Evolutionary conservation across 2,113 vertebrate genomes (phyloP).

Genomic region (Oreotrochilus melanogaster): DNA sequence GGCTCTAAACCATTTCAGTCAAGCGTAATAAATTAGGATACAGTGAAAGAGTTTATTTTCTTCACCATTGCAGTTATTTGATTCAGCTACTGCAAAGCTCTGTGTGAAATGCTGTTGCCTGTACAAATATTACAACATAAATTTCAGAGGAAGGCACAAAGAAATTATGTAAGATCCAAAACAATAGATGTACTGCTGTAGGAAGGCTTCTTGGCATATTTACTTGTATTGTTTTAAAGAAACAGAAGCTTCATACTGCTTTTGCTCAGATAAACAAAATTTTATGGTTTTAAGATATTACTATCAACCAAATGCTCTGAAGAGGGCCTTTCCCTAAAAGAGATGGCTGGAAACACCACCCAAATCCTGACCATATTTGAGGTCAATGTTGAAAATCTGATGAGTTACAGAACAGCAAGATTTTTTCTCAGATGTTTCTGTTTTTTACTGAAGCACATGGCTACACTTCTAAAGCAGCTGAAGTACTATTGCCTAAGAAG

Average conservation of each 20-base stretch:
- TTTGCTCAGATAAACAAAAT: background rate
- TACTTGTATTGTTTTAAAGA: background rate
- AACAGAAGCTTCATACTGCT: background rate
- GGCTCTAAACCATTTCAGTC: conserved; percentile 36
- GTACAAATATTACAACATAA: background rate
- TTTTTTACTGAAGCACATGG: background rate
- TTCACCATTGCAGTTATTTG: background rate
- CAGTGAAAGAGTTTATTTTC: conserved; percentile 28
- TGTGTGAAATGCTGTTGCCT: conserved; percentile 18
- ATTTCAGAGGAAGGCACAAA: background rate
- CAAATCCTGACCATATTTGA: background rate
- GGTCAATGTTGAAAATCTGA: background rate
- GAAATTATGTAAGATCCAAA: background rate
- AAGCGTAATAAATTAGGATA: conserved; percentile 27
- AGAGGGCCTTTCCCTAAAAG: background rate
- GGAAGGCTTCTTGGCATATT: background rate
- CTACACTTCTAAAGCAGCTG: background rate
- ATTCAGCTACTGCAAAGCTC: background rate
- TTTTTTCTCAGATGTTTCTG: background rate
- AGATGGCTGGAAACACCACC: background rate
- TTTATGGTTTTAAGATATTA: background rate
- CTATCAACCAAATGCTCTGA: background rate
- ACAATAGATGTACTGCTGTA: background rate
- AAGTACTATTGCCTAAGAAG: background rate
- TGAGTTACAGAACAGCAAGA: background rate